Percentiles rank a stretch among this genome's conserved stretches.
Evolutionary conservation across 2,797 vertebrate genomes (phyloP).

Genomic region (Kryptopterus vitreolus): DNA sequence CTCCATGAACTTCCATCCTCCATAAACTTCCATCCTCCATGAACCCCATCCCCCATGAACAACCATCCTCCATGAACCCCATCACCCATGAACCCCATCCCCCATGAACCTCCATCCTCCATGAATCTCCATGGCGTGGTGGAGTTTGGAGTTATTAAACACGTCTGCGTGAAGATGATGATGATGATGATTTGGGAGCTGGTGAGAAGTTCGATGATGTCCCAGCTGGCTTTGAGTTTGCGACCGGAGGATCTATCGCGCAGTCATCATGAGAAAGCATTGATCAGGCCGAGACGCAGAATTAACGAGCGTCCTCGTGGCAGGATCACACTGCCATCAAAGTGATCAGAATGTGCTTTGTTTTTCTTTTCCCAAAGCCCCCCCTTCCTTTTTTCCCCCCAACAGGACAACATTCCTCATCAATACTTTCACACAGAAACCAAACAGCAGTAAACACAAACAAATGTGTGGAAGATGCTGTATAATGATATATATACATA

Average conservation of each 20-base stretch:
- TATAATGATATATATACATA: conserved; percentile 78
- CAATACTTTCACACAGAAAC: conserved; percentile 55
- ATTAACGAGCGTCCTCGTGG: conserved; percentile 18
- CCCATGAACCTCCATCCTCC: too few species aligned
- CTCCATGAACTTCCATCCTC: too few species aligned
- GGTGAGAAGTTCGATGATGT: neutral
- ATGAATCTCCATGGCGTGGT: too few species aligned
- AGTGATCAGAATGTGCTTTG: neutral
- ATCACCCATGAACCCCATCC: too few species aligned
- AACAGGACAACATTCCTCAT: conserved; percentile 66
- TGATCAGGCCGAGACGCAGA: conserved; percentile 12
- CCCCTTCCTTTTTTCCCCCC: conserved; percentile 35
- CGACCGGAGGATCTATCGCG: neutral
- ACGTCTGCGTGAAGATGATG: neutral
- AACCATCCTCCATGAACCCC: too few species aligned
- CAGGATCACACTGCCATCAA: neutral
- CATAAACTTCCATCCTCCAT: too few species aligned
- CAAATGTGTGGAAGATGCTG: conserved; percentile 60
- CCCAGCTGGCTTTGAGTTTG: neutral
- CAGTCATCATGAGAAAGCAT: neutral
- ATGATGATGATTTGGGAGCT: neutral
- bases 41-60: too few species aligned
- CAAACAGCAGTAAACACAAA: conserved; percentile 29
- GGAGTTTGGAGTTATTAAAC: neutral
- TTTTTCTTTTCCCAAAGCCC: neutral